Evolutionary conservation across 2,797 vertebrate genomes (phyloP), one percentile per base, ranked within the genome.

Genomic region (Sebastes diploproa): DNA sequence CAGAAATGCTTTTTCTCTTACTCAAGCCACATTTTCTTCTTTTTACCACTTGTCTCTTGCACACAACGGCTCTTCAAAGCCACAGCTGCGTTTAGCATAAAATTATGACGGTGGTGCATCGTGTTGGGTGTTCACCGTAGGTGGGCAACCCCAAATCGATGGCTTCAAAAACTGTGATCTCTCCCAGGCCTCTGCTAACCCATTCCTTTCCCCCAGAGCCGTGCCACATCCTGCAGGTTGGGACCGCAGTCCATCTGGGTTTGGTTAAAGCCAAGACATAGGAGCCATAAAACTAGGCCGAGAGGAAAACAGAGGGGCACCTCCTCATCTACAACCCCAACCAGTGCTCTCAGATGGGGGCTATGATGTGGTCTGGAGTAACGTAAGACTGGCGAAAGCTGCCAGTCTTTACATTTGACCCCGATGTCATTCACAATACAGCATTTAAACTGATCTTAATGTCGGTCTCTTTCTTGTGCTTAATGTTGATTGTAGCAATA

Each of bases 211-310:
- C 78, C 79, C 74, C 77, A 80, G 58, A 86, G 86, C 75, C 5
- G 23, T 82, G 84, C 91, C 91, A 95, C 92, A 93, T 93, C 95
- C 93, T 93, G 91, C 84, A 90, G 88, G 87, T 89, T 88, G 78
- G 85, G 85, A 94, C 91, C 92, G 13, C 92, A 91, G 71, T 69
- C 86, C 93, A 94, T 94, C 90, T 94, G 93, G 89, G 85, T 91
- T 86, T 87, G 81, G 87, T 94, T 94, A 94, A 64, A 82, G 79
- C 80, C 72, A 88, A 89, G 90, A 87, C 78, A 90, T 79, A 82
- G 86, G 75, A 91, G 81, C 81, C 79, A 85, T 88, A 88, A 93
- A 94, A 90, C 54, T 22, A 77, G 82, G 72, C 83, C 16, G 62
- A 64, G 87, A 89, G 80, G 80, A 91, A 91, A 90, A 89, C 87